Percentiles rank a stretch among this genome's conserved stretches.
phyloP scores from a whole-genome alignment of 2,797 vertebrate species.

The Linurgus olivaceus region DNA sequence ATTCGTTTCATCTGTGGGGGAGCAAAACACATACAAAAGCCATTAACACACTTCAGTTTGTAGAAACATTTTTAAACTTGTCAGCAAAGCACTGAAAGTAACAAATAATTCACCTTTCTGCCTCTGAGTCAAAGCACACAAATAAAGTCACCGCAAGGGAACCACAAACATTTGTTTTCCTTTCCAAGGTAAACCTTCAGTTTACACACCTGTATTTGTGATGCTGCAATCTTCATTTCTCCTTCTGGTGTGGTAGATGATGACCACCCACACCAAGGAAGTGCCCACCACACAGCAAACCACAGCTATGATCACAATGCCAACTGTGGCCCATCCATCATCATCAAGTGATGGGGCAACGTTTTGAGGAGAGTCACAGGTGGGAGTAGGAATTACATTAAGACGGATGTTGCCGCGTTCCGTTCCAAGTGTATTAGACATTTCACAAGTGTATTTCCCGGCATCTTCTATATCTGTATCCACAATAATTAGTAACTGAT shows the following conservation, averaged over 20 bases:
- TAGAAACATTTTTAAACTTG: background rate
- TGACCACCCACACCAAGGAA: constrained; percentile 97
- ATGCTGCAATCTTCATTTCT: constrained; percentile 94
- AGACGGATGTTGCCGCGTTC: constrained; percentile 90
- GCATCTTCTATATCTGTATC: constrained; percentile 88
- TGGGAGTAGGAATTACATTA: constrained; percentile 87
- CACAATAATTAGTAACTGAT: constrained; percentile 95
- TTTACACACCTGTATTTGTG: constrained; percentile 92
- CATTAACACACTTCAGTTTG: background rate
- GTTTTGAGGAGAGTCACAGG: constrained; percentile 88
- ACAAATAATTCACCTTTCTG: constrained; percentile 11
- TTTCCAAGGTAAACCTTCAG: background rate
- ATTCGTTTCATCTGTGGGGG: constrained; percentile 90
- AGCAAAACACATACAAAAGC: background rate
- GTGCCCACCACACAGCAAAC: constrained; percentile 99
- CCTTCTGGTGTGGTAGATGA: constrained; percentile 96
- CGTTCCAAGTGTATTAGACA: constrained; percentile 94
- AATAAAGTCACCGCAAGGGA: background rate
- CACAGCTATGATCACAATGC: constrained; percentile 95
- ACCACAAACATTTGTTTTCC: background rate
- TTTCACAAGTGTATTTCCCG: constrained; percentile 93
- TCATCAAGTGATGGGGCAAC: constrained; percentile 76
- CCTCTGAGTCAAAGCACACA: constrained; percentile 6
- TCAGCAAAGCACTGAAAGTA: background rate
- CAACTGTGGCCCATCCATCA: constrained; percentile 93